Conservation (phyloP, 2,797 vertebrate species). For the Aselliscus stoliczkanus region DNA sequence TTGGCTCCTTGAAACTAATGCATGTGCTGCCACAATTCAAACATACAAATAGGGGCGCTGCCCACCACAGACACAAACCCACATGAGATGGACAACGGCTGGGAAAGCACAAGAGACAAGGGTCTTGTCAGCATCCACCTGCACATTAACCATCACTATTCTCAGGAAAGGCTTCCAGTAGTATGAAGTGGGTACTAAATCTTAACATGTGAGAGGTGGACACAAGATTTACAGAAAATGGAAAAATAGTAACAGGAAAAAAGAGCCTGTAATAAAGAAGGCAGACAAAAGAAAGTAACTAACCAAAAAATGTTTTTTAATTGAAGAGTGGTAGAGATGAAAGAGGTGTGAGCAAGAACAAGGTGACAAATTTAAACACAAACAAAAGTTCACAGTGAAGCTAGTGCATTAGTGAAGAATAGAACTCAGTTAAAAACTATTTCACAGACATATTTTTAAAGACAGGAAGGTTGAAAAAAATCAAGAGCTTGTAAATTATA, state of each 20-base stretch:
- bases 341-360: not conserved
- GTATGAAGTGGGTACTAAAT: not conserved
- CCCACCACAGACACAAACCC: not conserved
- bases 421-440: not conserved
- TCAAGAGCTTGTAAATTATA: not conserved
- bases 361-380: slow-evolving; percentile 12
- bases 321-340: not conserved
- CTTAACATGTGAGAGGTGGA: not conserved
- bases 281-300: not conserved
- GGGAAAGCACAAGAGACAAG: not conserved
- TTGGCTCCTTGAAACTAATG: not conserved
- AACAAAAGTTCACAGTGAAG: not conserved
- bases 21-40: not conserved
- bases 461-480: not conserved
- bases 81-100: not conserved
- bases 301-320: not conserved
- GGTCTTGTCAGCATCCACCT: not conserved
- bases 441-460: slow-evolving; percentile 25
- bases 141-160: not conserved
- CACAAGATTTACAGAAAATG: not conserved
- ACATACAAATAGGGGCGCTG: not conserved
- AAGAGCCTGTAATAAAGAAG: not conserved
- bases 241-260: not conserved
- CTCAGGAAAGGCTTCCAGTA: not conserved
- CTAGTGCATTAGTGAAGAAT: not conserved